Evolutionary conservation across 2,797 vertebrate species (phyloP).

Genomic region (Hephaestus fuliginosus): DNA sequence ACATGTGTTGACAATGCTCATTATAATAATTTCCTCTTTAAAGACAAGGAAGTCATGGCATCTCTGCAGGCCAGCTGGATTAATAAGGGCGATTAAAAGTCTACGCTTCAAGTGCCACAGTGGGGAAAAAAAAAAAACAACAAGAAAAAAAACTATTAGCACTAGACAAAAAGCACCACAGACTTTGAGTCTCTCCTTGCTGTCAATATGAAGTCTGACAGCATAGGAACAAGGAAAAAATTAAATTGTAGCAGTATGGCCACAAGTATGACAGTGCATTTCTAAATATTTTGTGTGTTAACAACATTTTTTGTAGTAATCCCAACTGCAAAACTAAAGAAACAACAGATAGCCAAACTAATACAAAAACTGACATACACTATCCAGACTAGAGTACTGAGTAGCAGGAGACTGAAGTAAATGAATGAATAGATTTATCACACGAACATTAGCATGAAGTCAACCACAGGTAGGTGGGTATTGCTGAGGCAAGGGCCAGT

Average conservation of each 20-base stretch:
- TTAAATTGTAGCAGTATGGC: no score
- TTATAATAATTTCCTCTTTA: slow-evolving; percentile 48
- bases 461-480: neutral
- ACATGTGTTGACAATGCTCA: slow-evolving; percentile 39
- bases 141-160: neutral
- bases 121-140: neutral
- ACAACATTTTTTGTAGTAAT: neutral
- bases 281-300: no score
- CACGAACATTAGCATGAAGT: neutral
- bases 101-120: slow-evolving; percentile 41
- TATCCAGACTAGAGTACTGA: neutral
- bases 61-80: slow-evolving; percentile 47
- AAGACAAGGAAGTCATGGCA: slow-evolving; percentile 29
- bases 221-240: no score
- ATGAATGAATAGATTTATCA: neutral
- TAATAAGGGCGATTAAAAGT: slow-evolving; percentile 53
- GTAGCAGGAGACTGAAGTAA: neutral
- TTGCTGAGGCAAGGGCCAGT: no score
- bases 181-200: neutral
- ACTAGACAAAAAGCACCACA: slow-evolving; percentile 12
- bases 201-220: neutral
- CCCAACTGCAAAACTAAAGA: neutral
- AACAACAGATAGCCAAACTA: neutral
- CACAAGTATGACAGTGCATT: no score
- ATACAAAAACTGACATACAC: neutral